Conservation (phyloP, 37 sponge, comb jelly and placozoan genomes). For the Lycopodina hypogea region DNA sequence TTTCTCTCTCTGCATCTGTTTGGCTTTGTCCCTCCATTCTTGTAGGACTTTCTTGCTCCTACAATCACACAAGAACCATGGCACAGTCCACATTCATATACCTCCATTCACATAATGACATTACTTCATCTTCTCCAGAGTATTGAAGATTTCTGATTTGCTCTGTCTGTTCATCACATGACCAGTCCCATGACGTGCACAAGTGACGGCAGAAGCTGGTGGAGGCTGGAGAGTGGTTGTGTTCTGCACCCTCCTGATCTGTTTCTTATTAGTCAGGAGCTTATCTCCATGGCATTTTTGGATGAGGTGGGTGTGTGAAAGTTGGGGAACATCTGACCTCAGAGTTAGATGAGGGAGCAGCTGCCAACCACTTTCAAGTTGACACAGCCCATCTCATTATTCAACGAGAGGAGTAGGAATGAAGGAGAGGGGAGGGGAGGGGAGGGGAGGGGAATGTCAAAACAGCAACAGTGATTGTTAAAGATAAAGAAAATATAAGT, state of each 20-base stretch:
- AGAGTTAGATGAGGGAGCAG: no score
- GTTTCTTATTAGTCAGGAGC: neutral
- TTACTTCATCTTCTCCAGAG: neutral
- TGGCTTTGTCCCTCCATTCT: conserved; percentile 57
- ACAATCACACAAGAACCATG: neutral
- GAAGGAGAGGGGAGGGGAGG: no score
- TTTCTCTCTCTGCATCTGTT: conserved; percentile 33
- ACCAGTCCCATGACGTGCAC: neutral
- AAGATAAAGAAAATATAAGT: no score
- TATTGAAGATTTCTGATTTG: neutral
- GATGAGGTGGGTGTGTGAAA: no score
- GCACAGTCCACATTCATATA: neutral
- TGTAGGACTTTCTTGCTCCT: conserved; percentile 51
- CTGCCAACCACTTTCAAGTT: no score
- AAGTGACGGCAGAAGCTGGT: neutral
- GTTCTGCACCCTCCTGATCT: neutral
- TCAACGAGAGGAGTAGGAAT: no score
- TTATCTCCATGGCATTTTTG: neutral
- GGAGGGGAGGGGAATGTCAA: no score
- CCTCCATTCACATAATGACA: neutral
- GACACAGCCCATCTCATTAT: no score
- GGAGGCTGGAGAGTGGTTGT: neutral
- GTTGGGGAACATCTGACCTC: no score
- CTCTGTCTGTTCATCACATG: neutral
- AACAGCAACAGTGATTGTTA: no score